phyloP scores from a whole-genome alignment of 2,888 invertebrate species.

The Chrysolina americana region DNA sequence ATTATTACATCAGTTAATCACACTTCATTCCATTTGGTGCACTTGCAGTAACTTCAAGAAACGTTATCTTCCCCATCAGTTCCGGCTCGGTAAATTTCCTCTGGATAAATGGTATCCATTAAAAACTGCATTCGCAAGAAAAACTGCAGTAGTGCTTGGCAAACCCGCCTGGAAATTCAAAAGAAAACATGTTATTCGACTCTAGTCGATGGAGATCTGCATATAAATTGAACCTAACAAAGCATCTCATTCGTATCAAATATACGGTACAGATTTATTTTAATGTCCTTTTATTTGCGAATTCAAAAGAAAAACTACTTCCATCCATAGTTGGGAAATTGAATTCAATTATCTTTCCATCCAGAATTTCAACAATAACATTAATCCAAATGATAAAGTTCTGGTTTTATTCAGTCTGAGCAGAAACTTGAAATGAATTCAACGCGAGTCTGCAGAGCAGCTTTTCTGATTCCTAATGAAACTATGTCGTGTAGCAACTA shows the following conservation, averaged over 20 bases:
- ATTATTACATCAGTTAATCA: neutral
- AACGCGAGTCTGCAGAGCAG: neutral
- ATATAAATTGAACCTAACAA: slow-evolving; percentile 10
- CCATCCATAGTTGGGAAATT: neutral
- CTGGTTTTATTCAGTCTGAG: neutral
- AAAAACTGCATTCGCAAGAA: slow-evolving; percentile 8
- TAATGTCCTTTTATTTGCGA: neutral
- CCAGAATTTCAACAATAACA: neutral
- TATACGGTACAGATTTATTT: neutral
- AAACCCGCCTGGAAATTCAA: neutral
- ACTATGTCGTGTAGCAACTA: too few species aligned
- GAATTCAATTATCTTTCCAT: slow-evolving; percentile 3
- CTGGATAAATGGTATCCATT: neutral
- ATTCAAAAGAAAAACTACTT: neutral
- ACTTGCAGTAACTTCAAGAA: neutral
- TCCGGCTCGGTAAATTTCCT: slow-evolving; percentile 5
- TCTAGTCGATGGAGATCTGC: neutral
- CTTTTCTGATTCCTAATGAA: neutral
- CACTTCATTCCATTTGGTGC: neutral
- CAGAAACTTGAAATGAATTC: neutral
- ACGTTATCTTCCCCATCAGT: neutral
- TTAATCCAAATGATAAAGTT: neutral
- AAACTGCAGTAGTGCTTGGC: slow-evolving; percentile 10
- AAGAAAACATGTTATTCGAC: slow-evolving; percentile 3
- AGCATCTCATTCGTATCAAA: slow-evolving; percentile 3